phyloP scores from a whole-genome alignment of 1,140 invertebrate species.

The Atta cephalotes region DNA sequence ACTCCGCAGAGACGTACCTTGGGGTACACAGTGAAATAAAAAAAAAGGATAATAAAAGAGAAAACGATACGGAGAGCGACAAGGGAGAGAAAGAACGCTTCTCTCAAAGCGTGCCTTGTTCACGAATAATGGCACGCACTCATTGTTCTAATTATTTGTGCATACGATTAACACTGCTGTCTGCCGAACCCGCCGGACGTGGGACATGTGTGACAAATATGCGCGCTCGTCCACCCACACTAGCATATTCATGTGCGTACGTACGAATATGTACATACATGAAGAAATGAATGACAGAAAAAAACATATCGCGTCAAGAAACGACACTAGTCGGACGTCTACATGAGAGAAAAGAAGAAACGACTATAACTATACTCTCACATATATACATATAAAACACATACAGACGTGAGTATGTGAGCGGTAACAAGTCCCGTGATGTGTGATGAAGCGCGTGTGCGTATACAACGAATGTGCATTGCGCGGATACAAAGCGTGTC shows the following conservation, averaged over 20 bases:
- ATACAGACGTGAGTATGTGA: constrained; percentile 46
- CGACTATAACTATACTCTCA: constrained; percentile 66
- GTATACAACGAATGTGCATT: constrained; percentile 42
- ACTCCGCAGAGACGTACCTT: constrained; percentile 27
- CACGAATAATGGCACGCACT: constrained; percentile 83
- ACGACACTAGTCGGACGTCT: constrained; percentile 50
- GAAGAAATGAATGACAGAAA: constrained; percentile 44
- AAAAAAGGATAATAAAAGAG: constrained; percentile 36
- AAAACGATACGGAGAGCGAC: constrained; percentile 41
- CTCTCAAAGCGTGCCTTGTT: constrained; percentile 82
- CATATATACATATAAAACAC: constrained; percentile 34
- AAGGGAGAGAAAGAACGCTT: constrained; percentile 62
- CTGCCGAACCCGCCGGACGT: constrained; percentile 76
- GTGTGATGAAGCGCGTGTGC: constrained; percentile 27
- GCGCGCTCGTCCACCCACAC: constrained; percentile 60
- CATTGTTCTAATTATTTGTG: constrained; percentile 86
- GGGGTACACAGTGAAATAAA: constrained; percentile 51
- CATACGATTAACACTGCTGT: constrained; percentile 85
- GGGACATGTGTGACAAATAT: constrained; percentile 72
- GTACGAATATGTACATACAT: background rate
- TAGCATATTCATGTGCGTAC: background rate
- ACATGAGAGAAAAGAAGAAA: constrained; percentile 64
- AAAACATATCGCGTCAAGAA: constrained; percentile 55
- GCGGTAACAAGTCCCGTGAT: background rate
- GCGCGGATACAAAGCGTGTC: constrained; percentile 83